A percentile compares a stretch with the other conserved stretches of the same genome.
These are phyloP conservation scores for Gavia stellata DNA, from an alignment of 2,113 vertebrate species.

Conservation along the genomic window DNA sequence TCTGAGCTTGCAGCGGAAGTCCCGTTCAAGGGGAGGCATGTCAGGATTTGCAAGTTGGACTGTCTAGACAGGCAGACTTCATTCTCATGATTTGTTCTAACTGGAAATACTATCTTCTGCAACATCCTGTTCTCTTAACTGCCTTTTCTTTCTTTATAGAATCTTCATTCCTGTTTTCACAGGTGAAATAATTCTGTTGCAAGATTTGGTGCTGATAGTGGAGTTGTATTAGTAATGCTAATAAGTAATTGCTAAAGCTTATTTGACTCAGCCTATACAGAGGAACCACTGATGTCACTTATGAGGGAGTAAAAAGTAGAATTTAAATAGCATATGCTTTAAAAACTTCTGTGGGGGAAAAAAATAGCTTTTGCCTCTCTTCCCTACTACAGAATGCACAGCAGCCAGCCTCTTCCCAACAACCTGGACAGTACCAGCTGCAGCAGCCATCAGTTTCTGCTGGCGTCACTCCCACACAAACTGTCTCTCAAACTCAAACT, in stretches of 20 bases:
- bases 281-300: background rate
- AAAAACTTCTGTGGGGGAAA: background rate
- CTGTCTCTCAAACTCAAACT: slow-evolving; percentile 62
- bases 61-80: background rate
- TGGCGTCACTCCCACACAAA: slow-evolving; percentile 55
- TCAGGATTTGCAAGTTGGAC: background rate
- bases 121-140: background rate
- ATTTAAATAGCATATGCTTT: background rate
- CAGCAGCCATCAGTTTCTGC: slow-evolving; percentile 66
- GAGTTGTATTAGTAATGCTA: background rate
- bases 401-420: slow-evolving; percentile 66
- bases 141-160: background rate
- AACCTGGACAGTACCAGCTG: slow-evolving; percentile 69
- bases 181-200: background rate
- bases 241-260: background rate
- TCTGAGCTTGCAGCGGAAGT: background rate
- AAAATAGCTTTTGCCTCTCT: slow-evolving; percentile 27
- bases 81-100: background rate
- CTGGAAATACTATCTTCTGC: background rate
- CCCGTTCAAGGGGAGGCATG: background rate
- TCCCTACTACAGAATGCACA: slow-evolving; percentile 60
- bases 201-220: background rate
- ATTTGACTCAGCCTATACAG: background rate
- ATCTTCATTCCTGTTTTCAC: background rate
- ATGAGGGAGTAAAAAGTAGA: background rate